Conservation (phyloP, 1,140 invertebrate genomes). For the Drosophila rhopaloa region DNA sequence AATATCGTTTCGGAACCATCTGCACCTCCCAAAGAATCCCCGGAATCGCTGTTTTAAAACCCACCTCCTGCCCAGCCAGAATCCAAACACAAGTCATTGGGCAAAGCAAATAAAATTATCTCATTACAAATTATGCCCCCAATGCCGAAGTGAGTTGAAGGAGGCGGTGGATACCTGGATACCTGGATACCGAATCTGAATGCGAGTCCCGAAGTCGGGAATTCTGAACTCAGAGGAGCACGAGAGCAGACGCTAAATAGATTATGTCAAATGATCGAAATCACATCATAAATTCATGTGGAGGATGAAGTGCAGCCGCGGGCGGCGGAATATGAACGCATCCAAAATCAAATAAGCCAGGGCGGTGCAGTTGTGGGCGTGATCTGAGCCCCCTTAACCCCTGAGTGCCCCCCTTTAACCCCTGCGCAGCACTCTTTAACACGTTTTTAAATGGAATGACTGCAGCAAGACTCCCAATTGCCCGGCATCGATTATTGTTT, state of each 20-base stretch:
- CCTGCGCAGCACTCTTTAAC: slow-evolving; percentile 64
- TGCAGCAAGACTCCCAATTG: slow-evolving; percentile 23
- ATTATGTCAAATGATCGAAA: slow-evolving; percentile 83
- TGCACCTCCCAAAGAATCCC: not conserved
- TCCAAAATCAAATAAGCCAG: slow-evolving; percentile 81
- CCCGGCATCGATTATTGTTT: slow-evolving; percentile 78
- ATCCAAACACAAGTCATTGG: slow-evolving; percentile 47
- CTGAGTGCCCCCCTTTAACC: not conserved
- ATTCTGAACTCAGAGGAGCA: not conserved
- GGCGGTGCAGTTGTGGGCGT: slow-evolving; percentile 69
- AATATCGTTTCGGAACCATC: slow-evolving; percentile 14
- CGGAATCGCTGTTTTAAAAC: not conserved
- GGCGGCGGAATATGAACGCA: slow-evolving; percentile 72
- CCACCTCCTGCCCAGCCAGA: not conserved
- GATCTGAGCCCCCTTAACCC: slow-evolving; percentile 10
- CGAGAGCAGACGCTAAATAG: slow-evolving; percentile 74
- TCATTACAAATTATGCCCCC: slow-evolving; percentile 81
- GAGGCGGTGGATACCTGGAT: not conserved
- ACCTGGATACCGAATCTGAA: not conserved
- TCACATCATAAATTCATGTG: slow-evolving; percentile 77
- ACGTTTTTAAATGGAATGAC: slow-evolving; percentile 77
- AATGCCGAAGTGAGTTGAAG: slow-evolving; percentile 24
- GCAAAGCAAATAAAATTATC: slow-evolving; percentile 83
- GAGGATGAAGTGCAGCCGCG: slow-evolving; percentile 50
- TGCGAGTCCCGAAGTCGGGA: not conserved